Evolutionary conservation across 2,888 invertebrate species (phyloP), one percentile per base, ranked within the genome.

Genomic region (Apoderus coryli): DNA sequence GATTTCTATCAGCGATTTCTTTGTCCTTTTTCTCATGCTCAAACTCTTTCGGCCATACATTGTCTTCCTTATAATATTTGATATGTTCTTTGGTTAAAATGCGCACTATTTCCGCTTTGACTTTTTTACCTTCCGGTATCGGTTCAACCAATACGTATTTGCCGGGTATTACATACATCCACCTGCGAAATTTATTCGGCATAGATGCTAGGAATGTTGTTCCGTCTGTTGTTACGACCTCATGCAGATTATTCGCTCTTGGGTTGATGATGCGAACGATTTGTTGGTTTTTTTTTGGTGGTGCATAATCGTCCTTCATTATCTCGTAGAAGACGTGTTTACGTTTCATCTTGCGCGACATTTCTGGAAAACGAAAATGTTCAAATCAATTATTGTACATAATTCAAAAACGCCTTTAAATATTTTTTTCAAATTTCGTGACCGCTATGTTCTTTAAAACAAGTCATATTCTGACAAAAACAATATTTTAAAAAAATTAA

Each of bases 171-270:
- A 95, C 79, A 89, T 90, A 98, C 26, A 93, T 74, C 48, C 82
- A 86, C 53, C 80, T 81, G 7, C 93, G 69, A 52, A 86, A 95
- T 52, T 92, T 95, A 9, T 72, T 74, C 4, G 96, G 96, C 95
- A 98, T 95, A 19, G 89, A 86, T 4, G 78, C 89, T 6, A 93
- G 62, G 54, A 75, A 92, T 30, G 61, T 68, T 30, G 72, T 69
- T 4, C 76, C 76, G 9, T 56, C 56, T 2, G 70, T 52, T 23
- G 71, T 66, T 43, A 70, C 63, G 1, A 86, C 88, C 67, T 86
- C 84, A 55, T 90, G 90, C 31, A 96, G 67, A 63, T 95, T 92
- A 57, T 93, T 95, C 22, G 95, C 96, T 44, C 76, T 71, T 35
- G 82, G 75, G 47, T 69, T 70, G 4, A 79, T 39, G 19, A 90